These are phyloP conservation scores for Caiman crocodilus DNA, from an alignment of 2,797 vertebrate species.

Conservation along the genomic window DNA sequence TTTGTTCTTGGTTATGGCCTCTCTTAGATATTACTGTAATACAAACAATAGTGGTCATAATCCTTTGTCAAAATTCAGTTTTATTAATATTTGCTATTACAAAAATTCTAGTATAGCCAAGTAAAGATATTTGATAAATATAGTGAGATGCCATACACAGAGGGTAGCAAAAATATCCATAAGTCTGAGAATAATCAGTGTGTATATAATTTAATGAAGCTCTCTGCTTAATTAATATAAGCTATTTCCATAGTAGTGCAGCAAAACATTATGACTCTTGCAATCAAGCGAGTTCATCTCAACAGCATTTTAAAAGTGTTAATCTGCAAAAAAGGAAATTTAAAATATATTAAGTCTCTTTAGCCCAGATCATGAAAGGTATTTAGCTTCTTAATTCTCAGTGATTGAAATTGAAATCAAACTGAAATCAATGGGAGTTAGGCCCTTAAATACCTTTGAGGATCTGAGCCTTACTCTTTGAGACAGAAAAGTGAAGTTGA, in stretches of 20 bases:
- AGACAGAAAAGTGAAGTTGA: not conserved
- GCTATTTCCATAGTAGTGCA: not conserved
- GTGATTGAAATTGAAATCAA: conserved; percentile 8
- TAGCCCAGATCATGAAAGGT: not conserved
- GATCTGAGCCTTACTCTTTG: not conserved
- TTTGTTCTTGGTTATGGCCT: not conserved
- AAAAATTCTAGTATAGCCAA: not conserved
- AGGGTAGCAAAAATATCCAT: not conserved
- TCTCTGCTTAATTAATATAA: conserved; percentile 36
- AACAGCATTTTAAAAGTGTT: not conserved
- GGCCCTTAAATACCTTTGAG: not conserved
- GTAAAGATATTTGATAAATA: not conserved
- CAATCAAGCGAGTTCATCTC: not conserved
- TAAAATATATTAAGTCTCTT: not conserved
- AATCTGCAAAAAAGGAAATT: not conserved
- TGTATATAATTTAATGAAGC: not conserved
- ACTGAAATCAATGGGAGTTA: conserved; percentile 9
- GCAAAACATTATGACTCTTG: conserved; percentile 3
- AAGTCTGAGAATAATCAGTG: not conserved
- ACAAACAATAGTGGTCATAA: not conserved
- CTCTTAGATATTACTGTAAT: not conserved
- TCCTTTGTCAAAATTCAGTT: not conserved
- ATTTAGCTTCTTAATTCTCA: not conserved
- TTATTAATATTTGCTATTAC: not conserved
- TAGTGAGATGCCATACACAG: not conserved